Evolutionary conservation across 2,797 vertebrate species (phyloP), one percentile per base, ranked within the genome.

Genomic region (Crocidura indochinensis): DNA sequence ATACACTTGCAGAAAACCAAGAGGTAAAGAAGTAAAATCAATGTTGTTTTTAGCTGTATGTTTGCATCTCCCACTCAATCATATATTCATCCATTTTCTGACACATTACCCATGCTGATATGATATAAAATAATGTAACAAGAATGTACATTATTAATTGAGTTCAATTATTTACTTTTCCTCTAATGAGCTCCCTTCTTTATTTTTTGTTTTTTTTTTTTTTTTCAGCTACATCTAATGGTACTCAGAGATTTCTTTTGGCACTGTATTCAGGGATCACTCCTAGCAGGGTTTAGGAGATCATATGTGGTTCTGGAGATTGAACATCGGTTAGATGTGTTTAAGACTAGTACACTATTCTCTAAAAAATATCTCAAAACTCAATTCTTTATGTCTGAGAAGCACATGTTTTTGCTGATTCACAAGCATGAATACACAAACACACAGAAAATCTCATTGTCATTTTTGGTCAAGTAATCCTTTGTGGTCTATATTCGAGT

Each of bases 161-260:
- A 53, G 19, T 24, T 87, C 8, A 75, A 14, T 14, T 79, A n/a
- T 87, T 29, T 90, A 49, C 7, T 69, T 51, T 56, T 31, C 8
- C 15, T 20, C 11, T 85, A 72, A 77, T 77, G 1, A 77, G n/a
- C 7, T 87, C 20, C 79, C 15, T 74, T n/a, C 49, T 2, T 20
- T 78, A 65, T n/a, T 3, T 82, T 73, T 68, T 51, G 29, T 17
- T 15, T 85, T 68, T 84, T 92, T 72, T 29, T 71, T 46, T 27
- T 2, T 85, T 91, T 38, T 38, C 38, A 38, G 14, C 51, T 20
- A 19, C 19, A 19, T 20, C 19, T 20, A 20, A 7, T 20, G 56
- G 56, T 60, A 3, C 56, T 20, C 22, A 7, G 56, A 7, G 20
- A 4, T 60, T 60, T 19, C 19, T 60, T 15, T 20, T 60, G 56